Percentiles rank a stretch among this genome's conserved stretches.
These are phyloP conservation scores for Coptodon bakossiorum DNA, from an alignment of 2,113 vertebrate species.

Conservation along the genomic window DNA sequence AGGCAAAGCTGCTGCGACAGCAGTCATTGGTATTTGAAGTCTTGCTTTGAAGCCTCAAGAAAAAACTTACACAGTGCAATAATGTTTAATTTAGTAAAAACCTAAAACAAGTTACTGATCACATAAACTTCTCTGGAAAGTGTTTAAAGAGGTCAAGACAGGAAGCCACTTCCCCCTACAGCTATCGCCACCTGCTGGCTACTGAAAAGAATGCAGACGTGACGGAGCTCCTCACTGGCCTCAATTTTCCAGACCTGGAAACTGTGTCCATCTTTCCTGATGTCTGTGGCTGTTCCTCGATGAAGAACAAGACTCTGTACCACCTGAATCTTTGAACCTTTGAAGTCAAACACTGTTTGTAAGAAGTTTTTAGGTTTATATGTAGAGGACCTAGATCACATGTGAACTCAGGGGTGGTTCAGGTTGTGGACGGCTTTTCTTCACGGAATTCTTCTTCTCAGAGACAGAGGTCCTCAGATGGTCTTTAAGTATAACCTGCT, in stretches of 20 bases:
- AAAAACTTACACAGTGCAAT: neutral
- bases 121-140: neutral
- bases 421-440: neutral
- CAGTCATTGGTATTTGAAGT: neutral
- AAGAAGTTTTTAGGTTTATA: neutral
- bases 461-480: neutral
- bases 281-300: neutral
- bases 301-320: neutral
- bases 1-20: neutral
- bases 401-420: neutral
- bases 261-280: neutral
- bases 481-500: rapidly evolving
- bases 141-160: neutral
- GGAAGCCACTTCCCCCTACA: neutral
- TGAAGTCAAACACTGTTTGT: neutral
- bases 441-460: neutral
- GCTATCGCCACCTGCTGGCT: neutral
- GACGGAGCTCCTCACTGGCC: neutral
- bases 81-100: neutral
- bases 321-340: neutral
- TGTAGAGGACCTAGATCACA: neutral
- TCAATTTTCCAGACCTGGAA: neutral
- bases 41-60: neutral
- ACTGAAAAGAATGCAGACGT: neutral
- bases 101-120: neutral